Conservation (phyloP, 2,888 invertebrate species). For the Pseudococcus jackbeardsleyi region DNA sequence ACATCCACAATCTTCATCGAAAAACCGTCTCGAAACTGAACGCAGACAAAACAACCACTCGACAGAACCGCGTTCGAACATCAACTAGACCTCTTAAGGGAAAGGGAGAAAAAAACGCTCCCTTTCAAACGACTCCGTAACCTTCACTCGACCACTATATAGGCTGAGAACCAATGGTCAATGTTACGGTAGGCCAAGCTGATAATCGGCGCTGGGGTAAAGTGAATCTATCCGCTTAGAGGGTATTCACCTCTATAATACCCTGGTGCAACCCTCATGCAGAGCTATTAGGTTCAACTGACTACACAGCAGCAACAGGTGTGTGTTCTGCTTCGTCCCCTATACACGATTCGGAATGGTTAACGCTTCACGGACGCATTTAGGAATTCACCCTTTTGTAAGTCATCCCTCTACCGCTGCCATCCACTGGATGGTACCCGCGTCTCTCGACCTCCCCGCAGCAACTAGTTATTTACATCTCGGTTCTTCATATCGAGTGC, state of each 20-base stretch:
- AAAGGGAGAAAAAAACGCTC: constrained; percentile 9
- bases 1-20: not conserved
- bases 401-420: constrained; percentile 12
- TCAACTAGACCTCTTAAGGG: not conserved
- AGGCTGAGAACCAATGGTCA: constrained; percentile 55
- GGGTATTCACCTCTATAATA: constrained; percentile 57
- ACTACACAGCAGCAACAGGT: constrained; percentile 60
- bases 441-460: not conserved
- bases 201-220: constrained; percentile 38
- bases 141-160: constrained; percentile 1
- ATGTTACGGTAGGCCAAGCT: constrained; percentile 59
- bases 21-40: not conserved
- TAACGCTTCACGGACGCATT: constrained; percentile 48
- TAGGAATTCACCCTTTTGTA: constrained; percentile 47
- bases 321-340: constrained; percentile 54
- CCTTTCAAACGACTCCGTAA: constrained; percentile 1
- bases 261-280: constrained; percentile 54
- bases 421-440: not conserved
- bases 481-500: constrained; percentile 35
- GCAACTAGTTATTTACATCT: constrained; percentile 61
- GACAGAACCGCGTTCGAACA: not conserved
- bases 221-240: constrained; percentile 45
- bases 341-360: not conserved
- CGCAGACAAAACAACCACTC: not conserved
- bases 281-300: constrained; percentile 3